These are phyloP conservation scores for Meloidogyne chitwoodi DNA, from an alignment of 1,140 invertebrate genomes.

Conservation along the genomic window DNA sequence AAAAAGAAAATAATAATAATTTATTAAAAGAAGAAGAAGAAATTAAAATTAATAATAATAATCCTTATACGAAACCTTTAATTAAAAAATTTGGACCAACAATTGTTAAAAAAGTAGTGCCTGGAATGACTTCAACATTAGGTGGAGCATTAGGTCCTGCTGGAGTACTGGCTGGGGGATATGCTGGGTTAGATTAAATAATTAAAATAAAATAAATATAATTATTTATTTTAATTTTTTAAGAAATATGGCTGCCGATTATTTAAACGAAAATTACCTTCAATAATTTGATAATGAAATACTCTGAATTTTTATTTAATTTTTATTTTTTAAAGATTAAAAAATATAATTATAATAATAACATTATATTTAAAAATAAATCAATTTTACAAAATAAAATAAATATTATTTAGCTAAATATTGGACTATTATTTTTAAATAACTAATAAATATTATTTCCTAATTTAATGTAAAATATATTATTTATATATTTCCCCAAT, in stretches of 20 bases:
- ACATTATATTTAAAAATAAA: too few species aligned
- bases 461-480: too few species aligned
- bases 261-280: constrained; percentile 11
- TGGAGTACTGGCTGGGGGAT: neutral
- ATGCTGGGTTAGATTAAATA: neutral
- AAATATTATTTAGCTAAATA: too few species aligned
- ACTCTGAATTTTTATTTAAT: too few species aligned
- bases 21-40: neutral
- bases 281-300: neutral
- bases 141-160: neutral
- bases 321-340: too few species aligned
- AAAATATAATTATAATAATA: too few species aligned
- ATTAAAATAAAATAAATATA: neutral
- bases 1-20: neutral
- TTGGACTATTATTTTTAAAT: too few species aligned
- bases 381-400: too few species aligned
- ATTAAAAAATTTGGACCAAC: neutral
- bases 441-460: too few species aligned
- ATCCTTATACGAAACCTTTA: neutral
- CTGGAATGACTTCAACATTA: neutral
- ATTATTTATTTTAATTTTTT: neutral
- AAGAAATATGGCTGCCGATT: constrained; percentile 17
- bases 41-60: too few species aligned
- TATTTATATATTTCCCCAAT: neutral
- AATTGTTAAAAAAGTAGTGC: neutral